Base-by-base conservation (phyloP, 2,113 vertebrate species). In the Petrocephalus zakoni region DNA sequence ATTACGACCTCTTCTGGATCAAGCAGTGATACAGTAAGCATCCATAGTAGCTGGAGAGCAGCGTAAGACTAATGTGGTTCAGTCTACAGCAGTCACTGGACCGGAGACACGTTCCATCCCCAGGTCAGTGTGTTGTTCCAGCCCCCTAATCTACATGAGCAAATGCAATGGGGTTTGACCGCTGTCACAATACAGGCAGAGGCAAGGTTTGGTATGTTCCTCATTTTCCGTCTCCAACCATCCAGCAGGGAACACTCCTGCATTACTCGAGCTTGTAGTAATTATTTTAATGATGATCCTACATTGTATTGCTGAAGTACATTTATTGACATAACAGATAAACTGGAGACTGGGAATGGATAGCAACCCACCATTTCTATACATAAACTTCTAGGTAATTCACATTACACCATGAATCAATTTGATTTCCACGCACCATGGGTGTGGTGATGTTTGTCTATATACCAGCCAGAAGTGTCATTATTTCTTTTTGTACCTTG, bases 281-380 rank as follows among this genome's bases (percentile, higher is more conserved):
- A 94, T 95, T 95, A 92, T 91, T 93, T 95, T 95, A 96, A 93
- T 95, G 92, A 95, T 95, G 92, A 88, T 93, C 94, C 91, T 93
- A 61, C 89, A 84, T 93, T 93, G 87, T 91, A 94, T 93, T 90
- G 88, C 34, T 22, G 89, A 91, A 88, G 87, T 42, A 51, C 47
- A 22, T 92, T 92, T 92, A 94, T 88, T 93, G 90, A 75, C 5
- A 15, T 75, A 1, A 0, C 91, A 88, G 93, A 93, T 92, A 90
- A 93, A 90, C 4, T 91, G 4, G 94, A 91, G 34, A 53, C n/a
- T 53, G 49, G 51, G 51, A 53, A 85, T 47, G 15, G n/a, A 7
- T 19, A 82, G 21, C 21, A 25, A 25, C 5, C 17, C 25, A 25
- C 25, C 51, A 86, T 86, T 86, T 52, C 84, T 52, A 25, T 22